These are phyloP conservation scores for Drosophila greeni DNA, from an alignment of 2,888 invertebrate genomes.

Conservation along the genomic window DNA sequence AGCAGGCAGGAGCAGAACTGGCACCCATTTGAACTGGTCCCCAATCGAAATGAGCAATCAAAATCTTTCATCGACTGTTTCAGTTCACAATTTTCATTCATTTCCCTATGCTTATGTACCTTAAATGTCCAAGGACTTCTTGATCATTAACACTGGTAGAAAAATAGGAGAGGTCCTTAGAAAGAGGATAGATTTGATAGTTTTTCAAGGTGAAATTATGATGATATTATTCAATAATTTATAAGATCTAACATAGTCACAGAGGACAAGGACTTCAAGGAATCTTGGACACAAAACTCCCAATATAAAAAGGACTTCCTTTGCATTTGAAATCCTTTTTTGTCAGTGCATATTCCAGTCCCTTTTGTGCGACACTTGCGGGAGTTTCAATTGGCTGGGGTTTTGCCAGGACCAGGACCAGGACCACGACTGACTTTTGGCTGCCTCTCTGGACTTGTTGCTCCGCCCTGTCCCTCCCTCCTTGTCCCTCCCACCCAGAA, in stretches of 20 bases:
- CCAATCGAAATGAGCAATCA: constrained; percentile 32
- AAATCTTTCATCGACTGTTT: constrained; percentile 26
- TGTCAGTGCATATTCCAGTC: neutral
- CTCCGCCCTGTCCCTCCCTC: neutral
- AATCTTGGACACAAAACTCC: neutral
- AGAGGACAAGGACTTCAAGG: neutral
- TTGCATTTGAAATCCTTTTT: too few relatives aligned
- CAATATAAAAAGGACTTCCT: too few relatives aligned
- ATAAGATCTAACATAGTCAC: neutral
- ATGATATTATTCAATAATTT: neutral
- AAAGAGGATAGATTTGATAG: too few relatives aligned
- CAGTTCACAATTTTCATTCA: constrained; percentile 17
- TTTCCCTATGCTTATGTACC: constrained; percentile 5
- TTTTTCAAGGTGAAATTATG: too few relatives aligned
- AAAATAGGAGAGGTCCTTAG: neutral
- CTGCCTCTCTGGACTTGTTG: constrained; percentile 30
- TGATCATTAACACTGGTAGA: neutral
- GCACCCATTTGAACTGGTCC: constrained; percentile 6
- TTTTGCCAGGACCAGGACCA: neutral
- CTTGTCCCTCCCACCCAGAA: neutral
- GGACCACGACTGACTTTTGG: constrained; percentile 4
- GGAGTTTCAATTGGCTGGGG: constrained; percentile 32
- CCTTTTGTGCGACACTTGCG: constrained; percentile 19
- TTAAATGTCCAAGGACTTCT: constrained; percentile 4
- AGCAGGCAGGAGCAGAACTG: neutral